Conservation (phyloP, 2,888 invertebrate genomes). For the Boloria selene region DNA sequence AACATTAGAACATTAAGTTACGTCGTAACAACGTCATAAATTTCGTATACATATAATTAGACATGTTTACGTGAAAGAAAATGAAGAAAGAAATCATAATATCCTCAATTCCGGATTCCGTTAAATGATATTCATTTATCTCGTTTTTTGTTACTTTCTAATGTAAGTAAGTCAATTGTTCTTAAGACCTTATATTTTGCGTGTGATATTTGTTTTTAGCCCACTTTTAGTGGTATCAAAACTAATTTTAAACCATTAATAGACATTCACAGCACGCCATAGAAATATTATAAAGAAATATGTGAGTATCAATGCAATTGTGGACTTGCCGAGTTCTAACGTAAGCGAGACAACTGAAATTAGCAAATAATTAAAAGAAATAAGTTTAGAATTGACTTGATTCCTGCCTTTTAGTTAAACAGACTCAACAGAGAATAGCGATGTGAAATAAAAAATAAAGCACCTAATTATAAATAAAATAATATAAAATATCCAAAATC, state of each 20-base stretch:
- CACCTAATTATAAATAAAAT: too few relatives aligned
- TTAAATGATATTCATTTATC: constrained; percentile 30
- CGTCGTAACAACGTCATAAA: background rate
- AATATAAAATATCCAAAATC: too few relatives aligned
- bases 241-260: background rate
- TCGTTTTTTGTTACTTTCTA: constrained; percentile 34
- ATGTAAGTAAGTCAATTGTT: constrained; percentile 31
- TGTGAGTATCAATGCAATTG: too few relatives aligned
- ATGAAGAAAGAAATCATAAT: constrained; percentile 21
- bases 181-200: constrained; percentile 22
- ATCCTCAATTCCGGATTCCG: constrained; percentile 28
- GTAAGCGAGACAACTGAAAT: too few relatives aligned
- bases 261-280: too few relatives aligned
- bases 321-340: too few relatives aligned
- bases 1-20: background rate
- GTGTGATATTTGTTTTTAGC: constrained; percentile 16
- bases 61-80: constrained; percentile 7
- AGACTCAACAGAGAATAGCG: too few relatives aligned
- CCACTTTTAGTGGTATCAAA: background rate
- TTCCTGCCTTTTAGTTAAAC: too few relatives aligned
- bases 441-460: too few relatives aligned
- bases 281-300: too few relatives aligned
- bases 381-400: too few relatives aligned
- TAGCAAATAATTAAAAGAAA: too few relatives aligned
- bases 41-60: constrained; percentile 2